A percentile compares a stretch with the other conserved stretches of the same genome.
phyloP scores from a whole-genome alignment of 2,888 invertebrate species.

The Oxyteleia sp. region DNA sequence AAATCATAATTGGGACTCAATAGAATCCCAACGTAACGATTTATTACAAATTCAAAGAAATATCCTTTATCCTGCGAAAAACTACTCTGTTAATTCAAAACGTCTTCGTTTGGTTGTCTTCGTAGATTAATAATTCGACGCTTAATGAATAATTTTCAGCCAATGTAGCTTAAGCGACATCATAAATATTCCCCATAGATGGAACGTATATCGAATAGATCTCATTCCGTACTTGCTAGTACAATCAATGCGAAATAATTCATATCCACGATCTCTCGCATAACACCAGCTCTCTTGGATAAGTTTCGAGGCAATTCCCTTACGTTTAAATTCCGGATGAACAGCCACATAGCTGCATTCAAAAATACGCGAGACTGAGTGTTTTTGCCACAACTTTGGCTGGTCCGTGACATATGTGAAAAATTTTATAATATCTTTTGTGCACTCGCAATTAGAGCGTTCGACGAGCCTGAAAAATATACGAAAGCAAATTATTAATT shows the following conservation, averaged over 20 bases:
- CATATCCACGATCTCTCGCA: constrained; percentile 81
- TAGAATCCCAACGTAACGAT: too few species aligned
- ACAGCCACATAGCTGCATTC: constrained; percentile 80
- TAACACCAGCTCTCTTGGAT: constrained; percentile 80
- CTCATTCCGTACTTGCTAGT: constrained; percentile 79
- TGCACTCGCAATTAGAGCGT: constrained; percentile 22
- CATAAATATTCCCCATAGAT: neutral
- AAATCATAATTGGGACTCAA: too few species aligned
- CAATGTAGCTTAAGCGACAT: neutral
- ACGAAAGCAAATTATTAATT: constrained; percentile 1
- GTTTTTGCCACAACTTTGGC: constrained; percentile 78
- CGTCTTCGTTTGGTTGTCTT: too few species aligned
- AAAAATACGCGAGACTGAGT: constrained; percentile 77
- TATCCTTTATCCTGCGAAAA: neutral
- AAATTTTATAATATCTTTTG: constrained; percentile 79
- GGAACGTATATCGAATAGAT: constrained; percentile 13
- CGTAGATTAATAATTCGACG: neutral
- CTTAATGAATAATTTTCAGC: constrained; percentile 14
- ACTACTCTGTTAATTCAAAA: too few species aligned
- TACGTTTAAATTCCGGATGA: constrained; percentile 73
- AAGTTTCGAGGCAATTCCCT: constrained; percentile 79
- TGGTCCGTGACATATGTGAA: constrained; percentile 74
- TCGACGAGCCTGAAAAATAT: constrained; percentile 21
- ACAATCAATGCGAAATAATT: constrained; percentile 80
- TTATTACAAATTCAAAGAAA: too few species aligned